Conservation (phyloP, 2,888 invertebrate species). For the Acanthosoma haemorrhoidale region DNA sequence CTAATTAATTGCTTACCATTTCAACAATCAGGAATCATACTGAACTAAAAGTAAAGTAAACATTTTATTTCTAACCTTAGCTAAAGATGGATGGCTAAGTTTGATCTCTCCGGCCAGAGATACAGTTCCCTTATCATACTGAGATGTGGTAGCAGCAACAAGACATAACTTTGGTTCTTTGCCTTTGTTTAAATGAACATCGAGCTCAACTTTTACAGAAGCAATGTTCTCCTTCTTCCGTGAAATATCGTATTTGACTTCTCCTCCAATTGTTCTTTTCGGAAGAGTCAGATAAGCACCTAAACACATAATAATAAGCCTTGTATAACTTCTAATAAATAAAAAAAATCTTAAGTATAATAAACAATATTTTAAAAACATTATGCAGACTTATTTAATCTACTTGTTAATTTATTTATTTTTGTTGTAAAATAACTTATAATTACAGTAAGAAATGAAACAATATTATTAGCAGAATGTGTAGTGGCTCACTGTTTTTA, state of each 20-base stretch:
- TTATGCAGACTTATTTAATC: no score
- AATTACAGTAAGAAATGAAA: no score
- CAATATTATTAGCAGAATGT: no score
- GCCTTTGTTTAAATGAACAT: slow-evolving; percentile 65
- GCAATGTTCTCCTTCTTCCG: slow-evolving; percentile 48
- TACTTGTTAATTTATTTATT: no score
- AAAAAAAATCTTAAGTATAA: neutral
- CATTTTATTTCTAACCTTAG: slow-evolving; percentile 35
- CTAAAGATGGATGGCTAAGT: slow-evolving; percentile 33
- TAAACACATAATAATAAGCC: slow-evolving; percentile 46
- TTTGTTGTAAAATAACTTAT: no score
- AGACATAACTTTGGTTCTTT: slow-evolving; percentile 61
- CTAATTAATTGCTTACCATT: no score
- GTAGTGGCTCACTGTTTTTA: no score
- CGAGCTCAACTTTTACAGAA: slow-evolving; percentile 57
- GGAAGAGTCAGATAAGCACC: slow-evolving; percentile 62
- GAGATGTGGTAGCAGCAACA: slow-evolving; percentile 21
- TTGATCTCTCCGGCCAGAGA: slow-evolving; percentile 35
- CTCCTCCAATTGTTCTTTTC: slow-evolving; percentile 60
- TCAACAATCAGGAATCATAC: no score
- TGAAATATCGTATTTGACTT: slow-evolving; percentile 50
- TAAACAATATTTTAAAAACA: no score
- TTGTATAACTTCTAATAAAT: no score
- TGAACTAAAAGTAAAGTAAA: no score
- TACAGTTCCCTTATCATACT: slow-evolving; percentile 18